Evolutionary conservation across 2,888 invertebrate species (phyloP), one percentile per base, ranked within the genome.

Genomic region (Oligia fasciuncula): DNA sequence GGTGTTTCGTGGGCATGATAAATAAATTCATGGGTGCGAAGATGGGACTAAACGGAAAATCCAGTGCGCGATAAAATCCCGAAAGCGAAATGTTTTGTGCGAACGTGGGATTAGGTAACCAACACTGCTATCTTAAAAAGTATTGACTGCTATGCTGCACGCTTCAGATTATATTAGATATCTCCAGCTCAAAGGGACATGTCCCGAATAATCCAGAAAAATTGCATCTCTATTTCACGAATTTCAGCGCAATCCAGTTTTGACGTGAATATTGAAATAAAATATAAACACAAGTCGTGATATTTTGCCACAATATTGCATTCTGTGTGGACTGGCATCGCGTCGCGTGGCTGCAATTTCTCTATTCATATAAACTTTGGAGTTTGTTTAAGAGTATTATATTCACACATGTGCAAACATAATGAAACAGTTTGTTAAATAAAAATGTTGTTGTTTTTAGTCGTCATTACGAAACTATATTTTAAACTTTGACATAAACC

Each of bases 261-360:
- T 75, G 87, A 82, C 80, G 78, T 62, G 67, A 71, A 84, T 88
- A 85, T 85, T 85, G 83, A 87, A 87, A 88, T 87, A 81, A 83
- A 82, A 78, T 76, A 77, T 76, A 79, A 83, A 85, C 83, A 87
- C 49, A 81, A 85, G 83, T 85, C 79, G 69, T 66, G 65, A 81
- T 84, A 81, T 80, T 84, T 77, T 73, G 79, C 80, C 73, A 72
- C 78, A 84, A 83, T 87, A 88, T 87, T 88, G 87, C 79, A 83
- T 83, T 85, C 82, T 63, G 63, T 66, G 66, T 63, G 70, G n/a
- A 74, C 76, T 57, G 77, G 57, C 68, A 29, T 40, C 54, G 74
- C 51, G n/a, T 68, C 79, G 80, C 68, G 66, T 67, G 29, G 23
- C 46, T 78, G 76, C 77, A 73, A 85, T 84, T 80, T 79, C 57